Evolutionary conservation across 2,888 invertebrate species (phyloP).

Genomic region (Drosophila fulvimacula): DNA sequence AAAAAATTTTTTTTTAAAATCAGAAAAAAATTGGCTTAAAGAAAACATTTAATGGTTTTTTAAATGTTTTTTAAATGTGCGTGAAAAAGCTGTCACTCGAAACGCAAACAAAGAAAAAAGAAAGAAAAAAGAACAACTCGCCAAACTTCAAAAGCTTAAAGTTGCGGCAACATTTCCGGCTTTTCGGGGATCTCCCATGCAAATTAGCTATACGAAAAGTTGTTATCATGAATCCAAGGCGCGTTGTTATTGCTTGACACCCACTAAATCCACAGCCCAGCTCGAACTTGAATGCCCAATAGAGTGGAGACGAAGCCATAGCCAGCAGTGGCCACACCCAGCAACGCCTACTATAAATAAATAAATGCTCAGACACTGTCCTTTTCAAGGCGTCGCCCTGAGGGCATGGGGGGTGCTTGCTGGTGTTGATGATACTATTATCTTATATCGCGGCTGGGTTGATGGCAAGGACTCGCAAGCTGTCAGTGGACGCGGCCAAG

Average conservation of each 20-base stretch:
- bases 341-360: conserved; percentile 67
- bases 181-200: conserved; percentile 56
- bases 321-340: conserved; percentile 41
- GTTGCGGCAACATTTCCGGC: conserved; percentile 44
- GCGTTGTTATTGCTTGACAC: conserved; percentile 54
- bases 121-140: background rate
- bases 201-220: conserved; percentile 77
- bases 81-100: conserved; percentile 67
- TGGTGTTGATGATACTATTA: conserved; percentile 84
- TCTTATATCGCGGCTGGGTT: conserved; percentile 76
- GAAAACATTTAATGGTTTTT: conserved; percentile 81
- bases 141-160: conserved; percentile 59
- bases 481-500: conserved; percentile 64
- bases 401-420: conserved; percentile 7
- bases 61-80: conserved; percentile 83
- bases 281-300: conserved; percentile 37
- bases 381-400: conserved; percentile 46
- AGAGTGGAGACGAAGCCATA: conserved; percentile 41
- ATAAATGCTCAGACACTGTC: conserved; percentile 64
- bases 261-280: conserved; percentile 44
- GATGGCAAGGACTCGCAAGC: conserved; percentile 46
- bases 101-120: background rate
- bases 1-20: conserved; percentile 16
- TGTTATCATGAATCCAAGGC: conserved; percentile 74
- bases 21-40: conserved; percentile 23